Evolutionary conservation across 2,113 vertebrate species (phyloP), one percentile per base, ranked within the genome.

Genomic region (Urocitellus parryii): DNA sequence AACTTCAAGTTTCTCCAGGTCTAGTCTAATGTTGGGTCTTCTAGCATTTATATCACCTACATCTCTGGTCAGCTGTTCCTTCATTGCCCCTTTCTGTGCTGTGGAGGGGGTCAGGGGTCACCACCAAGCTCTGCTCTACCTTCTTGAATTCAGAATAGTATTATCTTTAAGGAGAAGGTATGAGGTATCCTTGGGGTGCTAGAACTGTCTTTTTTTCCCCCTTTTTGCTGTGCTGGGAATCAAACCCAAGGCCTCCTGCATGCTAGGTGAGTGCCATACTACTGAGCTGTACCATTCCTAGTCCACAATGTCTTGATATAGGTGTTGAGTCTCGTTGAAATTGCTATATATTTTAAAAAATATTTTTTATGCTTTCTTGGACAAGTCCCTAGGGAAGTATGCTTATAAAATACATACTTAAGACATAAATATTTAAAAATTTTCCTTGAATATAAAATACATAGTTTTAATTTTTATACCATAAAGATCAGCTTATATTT

Each of bases 381-480:
- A 56, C 34, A 90, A 81, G 13, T 76, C 53, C 67, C 22, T 78
- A 37, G 56, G 80, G 58, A 68, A 22, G 68, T 91, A n/a, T 9
- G 18, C 61, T 92, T 90, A 89, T 2, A 81, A 94, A 90, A 53
- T 68, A 65, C 24, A 92, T 37, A 80, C 67, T 79, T 61, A 86
- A 86, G 67, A 83, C n/a, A 85, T 8, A 80, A 81, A 89, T 72
- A 76, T 87, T 86, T 81, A 81, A 95, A 95, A 45, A 77, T 93
- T 22, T 18, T 86, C 61, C 42, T 63, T 65, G 61, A 88, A 32
- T 88, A 68, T 88, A 87, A 58, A 72, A 61, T 92, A 87, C 45
- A 72, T 67, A 78, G 51, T 61, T 82, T 87, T 17, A 95, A 82
- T 42, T 58, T 90, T 82, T 90, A 89, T 58, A 37, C 11, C 17